Evolutionary conservation across 2,797 vertebrate genomes (phyloP), one percentile per base, ranked within the genome.

Genomic region (Pterois miles): DNA sequence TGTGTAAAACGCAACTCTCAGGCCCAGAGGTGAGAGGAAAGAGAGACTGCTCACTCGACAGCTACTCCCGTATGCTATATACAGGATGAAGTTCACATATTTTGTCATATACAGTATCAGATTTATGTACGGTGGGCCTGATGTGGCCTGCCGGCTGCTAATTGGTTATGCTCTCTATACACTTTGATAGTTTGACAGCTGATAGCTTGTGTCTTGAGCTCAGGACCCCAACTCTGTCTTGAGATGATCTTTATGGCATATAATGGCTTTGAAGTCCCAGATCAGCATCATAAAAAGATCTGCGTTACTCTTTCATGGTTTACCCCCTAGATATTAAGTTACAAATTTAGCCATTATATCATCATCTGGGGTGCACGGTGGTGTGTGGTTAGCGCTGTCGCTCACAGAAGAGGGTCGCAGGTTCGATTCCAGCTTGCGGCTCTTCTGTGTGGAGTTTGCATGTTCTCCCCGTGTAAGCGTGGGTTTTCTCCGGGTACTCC

Each of bases 191-290:
- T 70, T 71, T 59, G 34, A 38, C 16, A 67, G 54, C 16, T 81
- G 59, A 76, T 69, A 34, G 23, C 56, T 71, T 71, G 10, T 67
- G 65, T 88, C 71, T 75, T 64, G 25, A 33, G 59, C 25, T 65
- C 57, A 76, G 8, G 52, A 65, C 40, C 57, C 48, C 38, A 27
- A 81, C 72, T 71, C 18, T 57, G 36, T 22, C 10, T 25, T 56
- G 20, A 3, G 46, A 50, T 54, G 29, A 36, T 68, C 20, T 65
- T 70, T 22, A 60, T 58, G 7, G 12, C 34, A 29, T 25, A 10
- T 57, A 34, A 59, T 33, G 0, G 2, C 36, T 66, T 68, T 73
- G 12, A 76, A 74, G 23, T 73, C 5, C 22, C 2, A 36, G 16
- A 48, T 76, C 43, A 52, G 23, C 54, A 46, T 43, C 7, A 20